Base-by-base conservation (phyloP, 2,797 vertebrate species). In the Chromobotia macracanthus region DNA sequence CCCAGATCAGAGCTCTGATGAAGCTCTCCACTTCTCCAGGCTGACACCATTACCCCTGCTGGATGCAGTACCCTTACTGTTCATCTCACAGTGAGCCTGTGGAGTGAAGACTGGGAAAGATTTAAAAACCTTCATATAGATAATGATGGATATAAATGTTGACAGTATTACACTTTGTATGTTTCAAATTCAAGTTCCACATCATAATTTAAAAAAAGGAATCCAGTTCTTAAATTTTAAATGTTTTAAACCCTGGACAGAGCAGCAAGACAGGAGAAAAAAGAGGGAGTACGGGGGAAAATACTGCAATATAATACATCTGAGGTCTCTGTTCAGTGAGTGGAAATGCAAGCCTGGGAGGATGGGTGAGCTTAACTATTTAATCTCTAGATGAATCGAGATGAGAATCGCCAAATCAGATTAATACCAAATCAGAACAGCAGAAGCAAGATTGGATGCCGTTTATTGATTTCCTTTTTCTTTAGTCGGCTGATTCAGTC, bases 341-440 rank as follows among this genome's bases (percentile, higher is more conserved):
- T 53, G 58, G 72, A 80, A 80, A 72, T 72, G 48, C 35, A 48
- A 66, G 77, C 75, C 74, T 75, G 58, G 63, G 77, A 82, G 50
- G 78, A 82, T 78, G 81, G 76, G 77, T 72, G 86, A 88, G 84
- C 88, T 89, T 90, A 90, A 91, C 86, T 82, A 76, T 88, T 89
- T 90, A 89, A 90, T 92, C 89, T 88, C 79, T 74, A 79, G n/a
- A n/a, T n/a, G n/a, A 81, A 86, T 82, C 76, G 55, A 83, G 87
- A 83, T 82, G 68, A 83, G 81, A 85, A 84, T 87, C 60, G 64
- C 81, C 86, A 89, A 89, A 91, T 83, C 84, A 83, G 77, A 86
- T 90, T 91, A 90, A 91, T 88, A 85, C 83, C 87, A 85, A 88
- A 90, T 91, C 86, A 87, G 86, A 91, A 85, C 83, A 73, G 86